Percentiles rank a stretch among this genome's conserved stretches.
Evolutionary conservation across 2,113 vertebrate genomes (phyloP).

Genomic region (Cygnus buccinator): DNA sequence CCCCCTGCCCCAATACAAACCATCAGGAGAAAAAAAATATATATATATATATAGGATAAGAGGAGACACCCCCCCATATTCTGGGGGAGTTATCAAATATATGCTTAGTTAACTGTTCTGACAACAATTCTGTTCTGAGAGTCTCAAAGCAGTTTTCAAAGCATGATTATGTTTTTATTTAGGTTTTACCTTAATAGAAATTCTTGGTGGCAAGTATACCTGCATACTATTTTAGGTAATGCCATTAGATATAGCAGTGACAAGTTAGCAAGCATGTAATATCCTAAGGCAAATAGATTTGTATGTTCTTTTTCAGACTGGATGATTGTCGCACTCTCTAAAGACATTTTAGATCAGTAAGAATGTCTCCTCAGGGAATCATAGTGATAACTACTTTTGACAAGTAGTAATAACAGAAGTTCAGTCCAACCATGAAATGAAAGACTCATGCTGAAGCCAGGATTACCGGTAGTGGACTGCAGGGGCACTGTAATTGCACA

Average conservation of each 20-base stretch:
- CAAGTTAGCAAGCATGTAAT: constrained; percentile 49
- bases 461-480: constrained; percentile 28
- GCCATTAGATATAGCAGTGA: constrained; percentile 16
- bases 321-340: constrained; percentile 41
- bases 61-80: not conserved
- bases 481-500: not conserved
- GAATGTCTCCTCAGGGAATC: constrained; percentile 42
- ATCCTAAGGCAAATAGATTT: constrained; percentile 56
- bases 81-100: not conserved
- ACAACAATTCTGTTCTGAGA: not conserved
- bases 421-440: constrained; percentile 38
- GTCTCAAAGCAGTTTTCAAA: not conserved
- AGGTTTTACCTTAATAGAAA: not conserved
- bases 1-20: rapidly evolving
- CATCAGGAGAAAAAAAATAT: not conserved
- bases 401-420: constrained; percentile 59
- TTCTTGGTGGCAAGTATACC: not conserved
- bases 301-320: constrained; percentile 52
- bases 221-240: not conserved
- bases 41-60: too few relatives aligned
- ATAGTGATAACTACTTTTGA: constrained; percentile 56
- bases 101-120: not conserved
- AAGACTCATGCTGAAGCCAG: not conserved
- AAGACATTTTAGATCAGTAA: constrained; percentile 56
- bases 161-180: not conserved